Evolutionary conservation across 2,113 vertebrate species (phyloP), one percentile per base, ranked within the genome.

Genomic region (Elephas maximus): DNA sequence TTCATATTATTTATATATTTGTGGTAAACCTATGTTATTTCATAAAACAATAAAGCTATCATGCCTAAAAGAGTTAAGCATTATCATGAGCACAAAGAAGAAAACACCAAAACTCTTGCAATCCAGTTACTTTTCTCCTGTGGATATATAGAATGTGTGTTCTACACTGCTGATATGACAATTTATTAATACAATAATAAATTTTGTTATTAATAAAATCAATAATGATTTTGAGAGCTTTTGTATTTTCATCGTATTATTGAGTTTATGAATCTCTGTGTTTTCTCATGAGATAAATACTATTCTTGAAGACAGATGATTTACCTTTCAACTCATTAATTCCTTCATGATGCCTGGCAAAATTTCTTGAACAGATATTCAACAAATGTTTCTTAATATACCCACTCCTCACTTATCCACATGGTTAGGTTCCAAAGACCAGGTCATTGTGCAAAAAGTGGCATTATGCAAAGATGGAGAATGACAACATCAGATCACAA

Each of bases 321-420:
- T 82, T 82, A 24, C 74, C 48, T 60, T 92, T 79, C 51, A 41
- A 73, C 21, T 82, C 51, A 33, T 28, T 63, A 76, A 82, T 92
- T 94, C 30, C 44, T 85, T 63, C 24, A 63, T 28, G 30, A 85
- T 41, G 63, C 33, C 24, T 67, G 78, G 51, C 37, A 83, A 21
- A 85, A 76, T 80, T 93, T 77, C 41, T 65, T 51, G 33, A 95
- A 84, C 3, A 88, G n/a, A 71, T 60, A 79, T 45, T 74, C 26
- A 44, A 45, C 8, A 82, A 26, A 45, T 8, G 15, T 57, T 57
- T 57, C 53, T 57, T 57, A 17, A 57, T 57, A 15, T 14, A 57
- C 53, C 11, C 53, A 57, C 15, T 15, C 15, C 53, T 57, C 53
- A 57, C 53, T 57, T 12, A 57, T 4, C 15, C 3, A 17, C 53